These are phyloP conservation scores for Aethes cnicana DNA, from an alignment of 2,888 invertebrate species.

Conservation along the genomic window DNA sequence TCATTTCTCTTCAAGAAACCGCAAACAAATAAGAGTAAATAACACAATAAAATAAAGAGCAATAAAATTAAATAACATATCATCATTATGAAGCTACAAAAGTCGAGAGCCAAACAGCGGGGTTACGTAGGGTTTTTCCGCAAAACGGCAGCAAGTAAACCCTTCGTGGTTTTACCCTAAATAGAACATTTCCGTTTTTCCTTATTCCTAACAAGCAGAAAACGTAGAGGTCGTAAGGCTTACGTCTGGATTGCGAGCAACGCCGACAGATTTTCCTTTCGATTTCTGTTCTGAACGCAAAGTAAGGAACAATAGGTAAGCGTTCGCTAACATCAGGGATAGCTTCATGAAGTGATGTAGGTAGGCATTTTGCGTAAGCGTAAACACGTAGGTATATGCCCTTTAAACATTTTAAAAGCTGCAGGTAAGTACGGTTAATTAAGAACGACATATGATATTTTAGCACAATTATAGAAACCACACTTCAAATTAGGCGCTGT, in stretches of 20 bases:
- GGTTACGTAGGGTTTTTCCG: slow-evolving; percentile 15
- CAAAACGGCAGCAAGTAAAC: slow-evolving; percentile 27
- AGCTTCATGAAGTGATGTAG: background rate
- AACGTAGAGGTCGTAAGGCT: slow-evolving; percentile 18
- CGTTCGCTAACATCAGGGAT: background rate
- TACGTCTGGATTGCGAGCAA: slow-evolving; percentile 11
- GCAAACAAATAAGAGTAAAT: too few species aligned
- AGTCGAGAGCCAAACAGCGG: slow-evolving; percentile 28
- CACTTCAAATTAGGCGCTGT: slow-evolving; percentile 15
- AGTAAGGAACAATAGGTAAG: background rate
- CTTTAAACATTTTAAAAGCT: slow-evolving; percentile 10
- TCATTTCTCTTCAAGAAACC: too few species aligned
- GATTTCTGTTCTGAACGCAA: background rate
- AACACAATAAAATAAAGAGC: too few species aligned
- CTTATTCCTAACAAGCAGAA: slow-evolving; percentile 18
- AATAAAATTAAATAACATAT: too few species aligned
- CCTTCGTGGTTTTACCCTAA: slow-evolving; percentile 18
- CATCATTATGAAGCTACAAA: slow-evolving; percentile 7
- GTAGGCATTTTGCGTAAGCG: background rate
- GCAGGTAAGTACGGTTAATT: slow-evolving; percentile 12
- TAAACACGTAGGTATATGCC: too few species aligned
- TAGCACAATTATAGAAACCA: slow-evolving; percentile 1
- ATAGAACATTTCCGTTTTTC: slow-evolving; percentile 21
- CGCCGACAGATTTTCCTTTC: slow-evolving; percentile 14
- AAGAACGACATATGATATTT: slow-evolving; percentile 17